Evolutionary conservation across 2,797 vertebrate species (phyloP), one percentile per base, ranked within the genome.

Genomic region (Epinephelus malabaricus): DNA sequence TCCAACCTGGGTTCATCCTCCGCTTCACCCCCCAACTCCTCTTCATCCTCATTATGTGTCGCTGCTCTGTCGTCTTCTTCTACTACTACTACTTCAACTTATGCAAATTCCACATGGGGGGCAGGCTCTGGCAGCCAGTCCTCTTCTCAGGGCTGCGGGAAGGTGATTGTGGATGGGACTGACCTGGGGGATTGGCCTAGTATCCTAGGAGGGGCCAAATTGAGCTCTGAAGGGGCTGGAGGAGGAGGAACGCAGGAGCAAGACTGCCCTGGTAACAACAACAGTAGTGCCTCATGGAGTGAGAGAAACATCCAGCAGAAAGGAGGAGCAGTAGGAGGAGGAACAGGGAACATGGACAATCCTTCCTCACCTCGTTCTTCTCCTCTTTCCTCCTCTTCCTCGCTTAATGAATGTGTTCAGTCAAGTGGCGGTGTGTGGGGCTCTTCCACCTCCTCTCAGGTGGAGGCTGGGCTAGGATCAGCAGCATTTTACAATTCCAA

Each of bases 61-160:
- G 89, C 95, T 89, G 90, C 93, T 93, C 83, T 86, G 84, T 93
- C 90, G 62, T 92, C 92, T 86, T 90, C 93, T 96, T 95, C 95
- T 85, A 50, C 86, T 96, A 95, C 96, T 97, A 96, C 96, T 97
- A 96, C 96, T 98, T 97, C 97, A 97, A 97, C 97, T 99, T 99
- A 99, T 99, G 98, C 98, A 99, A 99, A 98, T 99, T 98, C 97
- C 96, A 97, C 97, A 96, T 99, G 98, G 97, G 97, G 97, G 95
- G 94, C 96, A 80, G 97, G 97, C 96, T 96, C 95, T 81, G 92
- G 96, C 96, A 96, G 96, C 94, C 95, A 96, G 95, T 96, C 97
- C 95, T 96, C 96, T 89, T 94, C 96, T 97, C 98, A 98, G 96
- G 96, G 95, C 96, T 97, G 97, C 97, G 97, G 97, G 95, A 98